phyloP scores from a whole-genome alignment of 2,113 vertebrate species.

The Lepisosteus osseus region DNA sequence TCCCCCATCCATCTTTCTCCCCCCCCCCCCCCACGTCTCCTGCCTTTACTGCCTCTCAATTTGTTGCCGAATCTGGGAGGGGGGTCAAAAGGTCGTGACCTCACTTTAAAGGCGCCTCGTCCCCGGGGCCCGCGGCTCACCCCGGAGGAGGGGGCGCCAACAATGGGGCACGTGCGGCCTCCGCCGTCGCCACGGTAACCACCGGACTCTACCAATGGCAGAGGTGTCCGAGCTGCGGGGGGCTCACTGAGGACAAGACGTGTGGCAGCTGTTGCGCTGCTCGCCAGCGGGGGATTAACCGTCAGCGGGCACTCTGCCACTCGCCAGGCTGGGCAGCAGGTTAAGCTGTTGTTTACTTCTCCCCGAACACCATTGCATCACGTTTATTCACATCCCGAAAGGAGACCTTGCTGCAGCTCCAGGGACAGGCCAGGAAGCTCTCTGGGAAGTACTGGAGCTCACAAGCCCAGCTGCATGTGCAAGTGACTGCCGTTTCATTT shows the following conservation, averaged over 20 bases:
- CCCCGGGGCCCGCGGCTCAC: slow-evolving; percentile 72
- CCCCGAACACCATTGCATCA: slow-evolving; percentile 23
- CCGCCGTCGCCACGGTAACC: slow-evolving; percentile 80
- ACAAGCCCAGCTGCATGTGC: too few species aligned
- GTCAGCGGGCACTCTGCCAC: slow-evolving; percentile 41
- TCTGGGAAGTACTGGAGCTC: too few species aligned
- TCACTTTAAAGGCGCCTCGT: slow-evolving; percentile 65
- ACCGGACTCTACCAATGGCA: slow-evolving; percentile 67
- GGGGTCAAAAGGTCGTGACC: slow-evolving; percentile 80
- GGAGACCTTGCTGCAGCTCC: neutral
- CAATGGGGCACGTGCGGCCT: slow-evolving; percentile 86
- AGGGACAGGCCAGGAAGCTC: too few species aligned
- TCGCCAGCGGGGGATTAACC: slow-evolving; percentile 64
- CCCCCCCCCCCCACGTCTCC: slow-evolving; percentile 1
- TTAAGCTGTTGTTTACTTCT: slow-evolving; percentile 30
- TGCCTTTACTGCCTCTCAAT: slow-evolving; percentile 68
- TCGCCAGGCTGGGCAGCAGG: slow-evolving; percentile 16
- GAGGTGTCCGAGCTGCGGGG: slow-evolving; percentile 53
- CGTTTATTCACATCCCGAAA: slow-evolving; percentile 1
- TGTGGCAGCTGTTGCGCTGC: slow-evolving; percentile 75
- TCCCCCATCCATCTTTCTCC: neutral
- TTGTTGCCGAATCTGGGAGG: slow-evolving; percentile 81
- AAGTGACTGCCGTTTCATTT: too few species aligned
- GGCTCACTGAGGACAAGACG: slow-evolving; percentile 70
- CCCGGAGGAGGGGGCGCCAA: slow-evolving; percentile 74